Evolutionary conservation across 2,888 invertebrate species (phyloP), one percentile per base, ranked within the genome.

Genomic region (Zaprionus bogoriensis): DNA sequence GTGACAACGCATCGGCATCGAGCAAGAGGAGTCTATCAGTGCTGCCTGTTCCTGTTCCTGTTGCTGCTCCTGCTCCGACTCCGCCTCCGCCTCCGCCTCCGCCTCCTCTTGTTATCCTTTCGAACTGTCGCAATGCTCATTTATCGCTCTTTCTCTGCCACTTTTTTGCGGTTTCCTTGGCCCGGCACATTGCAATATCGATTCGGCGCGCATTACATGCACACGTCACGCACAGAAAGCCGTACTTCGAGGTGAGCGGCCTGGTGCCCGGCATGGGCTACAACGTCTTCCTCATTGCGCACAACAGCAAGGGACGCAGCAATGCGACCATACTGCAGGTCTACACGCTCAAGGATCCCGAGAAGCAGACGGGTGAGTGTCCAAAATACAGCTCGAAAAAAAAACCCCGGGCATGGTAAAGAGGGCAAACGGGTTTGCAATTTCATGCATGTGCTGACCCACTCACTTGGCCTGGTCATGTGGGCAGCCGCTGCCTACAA

Each of bases 301-400:
- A 93, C 87, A 96, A 95, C 89, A 92, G 92, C 82, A 95, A 95
- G 88, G 95, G 95, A 39, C 92, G 93, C 51, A 95, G 95, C 90
- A 93, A 93, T 75, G 92, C 93, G 41, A 92, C 93, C 46, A 92
- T 92, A 41, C 90, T 95, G 51, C 93, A 93, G 79, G 94, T 94
- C n/a, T 94, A 93, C 79, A 95, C 95, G 1, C 91, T 95, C 44
- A 95, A 94, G 90, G 93, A 94, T 64, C 94, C 95, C 19, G 95
- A 95, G 88, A 94, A 94, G 89, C 94, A 94, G 87, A 94, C 94
- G 89, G 94, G 94, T 94, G 84, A 89, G 85, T 81, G 54, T 1
- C 6, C 27, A 7, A 2, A 30, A 30, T n/a, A 23, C 25, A 32
- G 28, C 14, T 17, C n/a, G 41, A 60, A 17, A 45, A 57, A 52